These are phyloP conservation scores for Trinorchestia longiramus DNA, from an alignment of 1,140 invertebrate species.

Conservation along the genomic window DNA sequence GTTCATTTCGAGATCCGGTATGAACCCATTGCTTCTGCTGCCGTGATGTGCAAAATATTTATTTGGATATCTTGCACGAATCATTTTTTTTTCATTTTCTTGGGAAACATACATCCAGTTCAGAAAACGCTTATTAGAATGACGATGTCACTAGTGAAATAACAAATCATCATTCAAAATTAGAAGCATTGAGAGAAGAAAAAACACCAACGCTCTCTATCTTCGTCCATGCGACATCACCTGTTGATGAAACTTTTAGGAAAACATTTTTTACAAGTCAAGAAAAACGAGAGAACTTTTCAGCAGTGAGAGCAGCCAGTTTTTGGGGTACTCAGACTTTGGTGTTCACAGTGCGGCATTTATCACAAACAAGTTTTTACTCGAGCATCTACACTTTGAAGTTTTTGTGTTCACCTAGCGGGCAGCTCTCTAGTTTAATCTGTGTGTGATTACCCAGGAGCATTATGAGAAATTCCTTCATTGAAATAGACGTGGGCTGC, in stretches of 20 bases:
- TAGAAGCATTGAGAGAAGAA: not conserved
- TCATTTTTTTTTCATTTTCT: no score
- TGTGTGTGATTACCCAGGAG: not conserved
- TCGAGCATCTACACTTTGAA: not conserved
- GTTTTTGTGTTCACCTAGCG: not conserved
- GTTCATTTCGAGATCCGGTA: no score
- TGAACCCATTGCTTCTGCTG: no score
- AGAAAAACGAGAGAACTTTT: not conserved
- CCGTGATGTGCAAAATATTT: no score
- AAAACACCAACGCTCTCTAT: not conserved
- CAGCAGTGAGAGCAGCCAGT: not conserved
- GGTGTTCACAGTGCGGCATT: not conserved
- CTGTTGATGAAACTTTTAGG: not conserved
- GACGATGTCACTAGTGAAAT: no score
- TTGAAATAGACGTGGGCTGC: not conserved
- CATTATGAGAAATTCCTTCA: not conserved
- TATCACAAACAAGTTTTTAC: not conserved
- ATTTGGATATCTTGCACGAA: no score
- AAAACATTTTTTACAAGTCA: not conserved
- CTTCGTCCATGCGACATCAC: not conserved
- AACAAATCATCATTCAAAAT: no score
- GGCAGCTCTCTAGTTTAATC: not conserved
- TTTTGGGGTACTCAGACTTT: not conserved
- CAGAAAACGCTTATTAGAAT: no score
- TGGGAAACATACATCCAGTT: no score